phyloP scores from a whole-genome alignment of 2,797 vertebrate species.

The Coracias cyanogaster region DNA sequence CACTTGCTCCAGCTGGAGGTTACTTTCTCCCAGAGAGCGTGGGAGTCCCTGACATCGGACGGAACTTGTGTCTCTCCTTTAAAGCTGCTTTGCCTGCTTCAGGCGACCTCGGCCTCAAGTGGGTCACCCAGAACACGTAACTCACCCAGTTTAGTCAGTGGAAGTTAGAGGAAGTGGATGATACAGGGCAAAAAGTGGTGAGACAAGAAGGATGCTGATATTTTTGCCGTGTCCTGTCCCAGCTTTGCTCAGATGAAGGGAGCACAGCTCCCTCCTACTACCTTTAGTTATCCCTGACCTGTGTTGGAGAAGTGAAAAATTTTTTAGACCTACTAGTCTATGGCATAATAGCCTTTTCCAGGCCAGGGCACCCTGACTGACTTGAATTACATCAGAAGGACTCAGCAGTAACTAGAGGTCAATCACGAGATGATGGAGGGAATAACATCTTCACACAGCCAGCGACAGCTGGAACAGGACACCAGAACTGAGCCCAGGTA shows the following conservation, averaged over 20 bases:
- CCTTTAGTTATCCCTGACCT: neutral
- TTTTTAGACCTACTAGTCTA: neutral
- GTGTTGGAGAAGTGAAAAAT: neutral
- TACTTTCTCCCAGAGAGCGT: rapidly evolving
- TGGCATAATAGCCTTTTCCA: neutral
- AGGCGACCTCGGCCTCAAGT: neutral
- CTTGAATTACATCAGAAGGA: constrained; percentile 1
- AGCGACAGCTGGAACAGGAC: neutral
- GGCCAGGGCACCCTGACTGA: neutral
- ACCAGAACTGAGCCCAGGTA: neutral
- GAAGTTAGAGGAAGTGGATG: neutral
- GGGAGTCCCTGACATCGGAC: neutral
- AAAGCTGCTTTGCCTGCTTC: neutral
- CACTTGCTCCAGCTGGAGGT: neutral
- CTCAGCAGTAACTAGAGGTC: neutral
- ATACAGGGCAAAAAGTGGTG: neutral
- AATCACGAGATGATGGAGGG: neutral
- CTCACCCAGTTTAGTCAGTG: neutral
- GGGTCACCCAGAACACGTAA: neutral
- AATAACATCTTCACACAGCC: neutral
- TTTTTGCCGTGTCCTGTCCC: neutral
- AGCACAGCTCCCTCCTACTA: neutral
- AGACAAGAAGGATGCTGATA: neutral
- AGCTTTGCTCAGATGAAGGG: neutral
- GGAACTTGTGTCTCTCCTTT: neutral